Conservation (phyloP, 1,140 invertebrate species). For the silkworm (Bombyx mori) region DNA sequence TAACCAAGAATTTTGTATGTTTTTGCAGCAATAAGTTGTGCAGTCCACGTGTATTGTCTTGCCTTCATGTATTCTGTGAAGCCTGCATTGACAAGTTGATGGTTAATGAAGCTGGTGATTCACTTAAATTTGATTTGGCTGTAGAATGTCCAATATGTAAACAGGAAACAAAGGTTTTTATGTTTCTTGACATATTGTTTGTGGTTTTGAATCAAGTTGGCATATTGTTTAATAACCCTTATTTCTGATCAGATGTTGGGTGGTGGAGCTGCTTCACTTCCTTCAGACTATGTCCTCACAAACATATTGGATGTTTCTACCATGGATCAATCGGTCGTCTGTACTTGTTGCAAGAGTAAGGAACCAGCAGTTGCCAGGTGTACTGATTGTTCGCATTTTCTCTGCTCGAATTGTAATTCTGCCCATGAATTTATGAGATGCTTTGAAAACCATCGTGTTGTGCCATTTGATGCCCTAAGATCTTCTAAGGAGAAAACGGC, state of each 20-base stretch:
- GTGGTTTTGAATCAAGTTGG: conserved; percentile 4
- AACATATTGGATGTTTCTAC: conserved; percentile 89
- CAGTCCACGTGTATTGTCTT: conserved; percentile 88
- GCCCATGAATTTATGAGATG: conserved; percentile 95
- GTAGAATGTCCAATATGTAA: conserved; percentile 85
- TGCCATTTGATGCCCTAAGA: conserved; percentile 88
- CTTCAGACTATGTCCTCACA: conserved; percentile 86
- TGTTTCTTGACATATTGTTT: conserved; percentile 1
- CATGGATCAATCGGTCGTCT: conserved; percentile 83
- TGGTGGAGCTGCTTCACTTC: conserved; percentile 82
- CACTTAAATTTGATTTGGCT: conserved; percentile 70
- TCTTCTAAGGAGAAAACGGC: conserved; percentile 81
- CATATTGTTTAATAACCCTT: conserved; percentile 6
- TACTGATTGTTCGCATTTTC: conserved; percentile 92
- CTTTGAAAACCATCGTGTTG: conserved; percentile 92
- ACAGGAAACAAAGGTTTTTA: conserved; percentile 82
- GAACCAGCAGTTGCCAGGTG: conserved; percentile 93
- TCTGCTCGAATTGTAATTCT: conserved; percentile 93
- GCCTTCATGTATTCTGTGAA: conserved; percentile 94
- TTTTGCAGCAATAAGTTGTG: conserved; percentile 79
- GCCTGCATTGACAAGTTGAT: conserved; percentile 87
- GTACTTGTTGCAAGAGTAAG: conserved; percentile 91
- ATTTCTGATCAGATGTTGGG: conserved; percentile 70
- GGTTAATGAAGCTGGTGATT: conserved; percentile 78
- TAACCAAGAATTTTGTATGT: conserved; percentile 9